Evolutionary conservation across 2,888 invertebrate genomes (phyloP).

Genomic region (Lepetodrilus schrolli): DNA sequence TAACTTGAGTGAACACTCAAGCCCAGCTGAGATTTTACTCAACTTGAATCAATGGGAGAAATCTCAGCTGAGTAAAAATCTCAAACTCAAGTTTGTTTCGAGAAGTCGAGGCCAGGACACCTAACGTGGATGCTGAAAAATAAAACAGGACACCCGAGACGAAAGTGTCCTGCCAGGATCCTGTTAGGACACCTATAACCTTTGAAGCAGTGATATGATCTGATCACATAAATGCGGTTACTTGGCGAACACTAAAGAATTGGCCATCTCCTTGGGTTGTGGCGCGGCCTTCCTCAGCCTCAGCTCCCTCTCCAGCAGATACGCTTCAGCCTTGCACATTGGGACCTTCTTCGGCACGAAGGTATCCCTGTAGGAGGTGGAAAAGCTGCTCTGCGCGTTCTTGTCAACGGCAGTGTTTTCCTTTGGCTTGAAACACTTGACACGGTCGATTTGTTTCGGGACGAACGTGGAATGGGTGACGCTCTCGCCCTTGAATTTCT

Average conservation of each 20-base stretch:
- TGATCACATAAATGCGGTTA: too few species aligned
- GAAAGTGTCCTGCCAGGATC: too few species aligned
- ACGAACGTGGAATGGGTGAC: conserved; percentile 56
- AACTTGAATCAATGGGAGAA: too few species aligned
- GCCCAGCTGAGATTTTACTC: too few species aligned
- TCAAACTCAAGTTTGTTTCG: too few species aligned
- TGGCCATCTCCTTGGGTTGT: conserved; percentile 19
- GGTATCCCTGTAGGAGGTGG: conserved; percentile 60
- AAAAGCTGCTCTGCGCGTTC: conserved; percentile 60
- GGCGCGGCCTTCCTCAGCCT: conserved; percentile 44
- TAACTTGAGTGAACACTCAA: too few species aligned
- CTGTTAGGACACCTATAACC: too few species aligned
- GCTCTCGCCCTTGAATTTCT: conserved; percentile 57
- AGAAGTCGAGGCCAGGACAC: too few species aligned
- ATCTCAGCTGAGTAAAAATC: too few species aligned
- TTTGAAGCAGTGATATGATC: too few species aligned
- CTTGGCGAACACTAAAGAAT: conserved; percentile 30
- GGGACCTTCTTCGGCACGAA: conserved; percentile 60
- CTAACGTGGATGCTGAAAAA: too few species aligned
- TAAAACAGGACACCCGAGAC: too few species aligned
- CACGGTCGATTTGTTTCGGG: conserved; percentile 54
- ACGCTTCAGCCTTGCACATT: conserved; percentile 63
- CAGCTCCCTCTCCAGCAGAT: conserved; percentile 64
- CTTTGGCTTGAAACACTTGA: conserved; percentile 60
- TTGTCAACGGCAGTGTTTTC: conserved; percentile 47